Conservation (phyloP, 1,140 invertebrate species). For the Agrypnia vestita region DNA sequence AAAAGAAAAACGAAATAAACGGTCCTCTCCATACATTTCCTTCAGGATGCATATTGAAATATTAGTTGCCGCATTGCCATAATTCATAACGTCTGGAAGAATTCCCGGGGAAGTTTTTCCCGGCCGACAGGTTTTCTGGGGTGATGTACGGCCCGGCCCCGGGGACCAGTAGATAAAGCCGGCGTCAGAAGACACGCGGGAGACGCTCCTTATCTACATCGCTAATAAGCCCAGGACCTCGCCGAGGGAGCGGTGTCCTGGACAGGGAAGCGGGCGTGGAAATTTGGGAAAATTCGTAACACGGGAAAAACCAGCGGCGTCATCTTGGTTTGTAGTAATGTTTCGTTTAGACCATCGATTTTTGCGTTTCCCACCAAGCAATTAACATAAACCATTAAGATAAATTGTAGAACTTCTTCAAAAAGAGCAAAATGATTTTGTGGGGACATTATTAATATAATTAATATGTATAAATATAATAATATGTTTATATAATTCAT, state of each 20-base stretch:
- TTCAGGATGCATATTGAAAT: constrained; percentile 27
- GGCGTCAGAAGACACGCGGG: constrained; percentile 55
- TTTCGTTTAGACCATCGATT: too few species aligned
- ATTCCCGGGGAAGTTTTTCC: constrained; percentile 29
- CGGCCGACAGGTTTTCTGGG: constrained; percentile 18
- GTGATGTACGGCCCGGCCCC: constrained; percentile 32
- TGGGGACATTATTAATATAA: too few species aligned
- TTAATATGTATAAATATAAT: too few species aligned
- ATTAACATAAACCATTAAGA: too few species aligned
- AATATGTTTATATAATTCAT: too few species aligned
- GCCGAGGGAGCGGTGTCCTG: not conserved
- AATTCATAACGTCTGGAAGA: constrained; percentile 13
- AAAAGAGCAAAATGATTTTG: too few species aligned
- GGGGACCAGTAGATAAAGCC: constrained; percentile 53
- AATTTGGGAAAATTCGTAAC: not conserved
- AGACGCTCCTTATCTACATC: constrained; percentile 58
- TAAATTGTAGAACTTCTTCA: too few species aligned
- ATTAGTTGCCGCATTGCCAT: constrained; percentile 27
- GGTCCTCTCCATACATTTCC: not conserved
- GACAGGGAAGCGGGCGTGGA: not conserved
- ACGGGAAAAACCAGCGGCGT: too few species aligned
- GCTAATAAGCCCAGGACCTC: constrained; percentile 36
- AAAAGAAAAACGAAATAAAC: not conserved
- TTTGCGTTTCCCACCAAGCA: too few species aligned
- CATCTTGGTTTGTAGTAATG: too few species aligned